These are phyloP conservation scores for Mus caroli DNA, from an alignment of 2,797 vertebrate genomes.

Conservation along the genomic window DNA sequence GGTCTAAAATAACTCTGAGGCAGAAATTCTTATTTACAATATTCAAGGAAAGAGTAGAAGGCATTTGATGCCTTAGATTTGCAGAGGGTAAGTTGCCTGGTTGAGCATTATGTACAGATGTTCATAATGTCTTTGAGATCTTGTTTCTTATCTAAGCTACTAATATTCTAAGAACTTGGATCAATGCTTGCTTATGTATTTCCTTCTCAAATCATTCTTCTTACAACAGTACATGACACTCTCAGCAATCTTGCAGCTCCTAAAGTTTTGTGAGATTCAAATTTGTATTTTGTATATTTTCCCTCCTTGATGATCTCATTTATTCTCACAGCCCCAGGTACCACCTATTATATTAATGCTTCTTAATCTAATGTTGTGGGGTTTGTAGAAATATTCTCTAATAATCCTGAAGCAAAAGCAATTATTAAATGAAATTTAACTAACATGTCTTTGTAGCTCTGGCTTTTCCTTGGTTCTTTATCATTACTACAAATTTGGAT, in stretches of 20 bases:
- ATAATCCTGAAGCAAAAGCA: not conserved
- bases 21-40: not conserved
- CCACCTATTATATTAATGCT: not conserved
- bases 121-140: not conserved
- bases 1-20: not conserved
- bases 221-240: not conserved
- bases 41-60: not conserved
- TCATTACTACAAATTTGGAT: not conserved
- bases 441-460: not conserved
- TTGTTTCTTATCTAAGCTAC: not conserved
- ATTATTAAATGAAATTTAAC: not conserved
- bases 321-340: not conserved
- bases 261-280: constrained; percentile 12
- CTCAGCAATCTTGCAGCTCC: not conserved
- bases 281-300: constrained; percentile 27
- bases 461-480: not conserved
- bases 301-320: not conserved
- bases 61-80: not conserved
- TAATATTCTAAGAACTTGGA: not conserved
- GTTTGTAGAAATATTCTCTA: not conserved
- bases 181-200: not conserved
- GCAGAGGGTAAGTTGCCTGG: not conserved
- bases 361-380: not conserved
- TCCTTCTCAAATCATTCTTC: not conserved
- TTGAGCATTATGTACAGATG: not conserved